phyloP scores from a whole-genome alignment of 2,797 vertebrate genomes.

The Galaxias olidus region DNA sequence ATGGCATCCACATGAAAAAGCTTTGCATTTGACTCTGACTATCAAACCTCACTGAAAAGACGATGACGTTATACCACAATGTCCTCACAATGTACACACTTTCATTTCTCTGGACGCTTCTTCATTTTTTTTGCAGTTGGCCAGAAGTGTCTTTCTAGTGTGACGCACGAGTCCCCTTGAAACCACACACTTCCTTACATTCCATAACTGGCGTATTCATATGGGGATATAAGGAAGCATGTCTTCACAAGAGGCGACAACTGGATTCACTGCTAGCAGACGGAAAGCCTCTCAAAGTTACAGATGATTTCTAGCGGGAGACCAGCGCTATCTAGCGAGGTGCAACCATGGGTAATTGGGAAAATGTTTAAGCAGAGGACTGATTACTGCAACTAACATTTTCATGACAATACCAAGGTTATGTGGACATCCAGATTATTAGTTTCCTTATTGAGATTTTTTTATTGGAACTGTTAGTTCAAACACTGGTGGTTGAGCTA shows the following conservation, averaged over 20 bases:
- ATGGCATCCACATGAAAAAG: too few species aligned
- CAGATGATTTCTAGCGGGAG: constrained; percentile 44
- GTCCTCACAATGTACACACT: too few species aligned
- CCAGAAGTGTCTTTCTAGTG: constrained; percentile 6
- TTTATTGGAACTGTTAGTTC: background rate
- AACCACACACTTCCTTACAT: constrained; percentile 99
- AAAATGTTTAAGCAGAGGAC: constrained; percentile 2
- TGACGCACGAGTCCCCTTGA: constrained; percentile 73
- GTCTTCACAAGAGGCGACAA: constrained; percentile 82
- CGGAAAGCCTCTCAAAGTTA: constrained; percentile 71
- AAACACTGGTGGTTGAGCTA: background rate
- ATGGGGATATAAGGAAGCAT: constrained; percentile 99
- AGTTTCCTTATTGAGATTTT: background rate
- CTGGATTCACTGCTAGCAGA: constrained; percentile 56
- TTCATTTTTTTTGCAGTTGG: too few species aligned
- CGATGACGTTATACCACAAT: background rate
- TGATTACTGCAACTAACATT: background rate
- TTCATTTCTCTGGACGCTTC: background rate
- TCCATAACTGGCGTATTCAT: constrained; percentile 95
- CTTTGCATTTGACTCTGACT: background rate
- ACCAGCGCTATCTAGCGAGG: constrained; percentile 37
- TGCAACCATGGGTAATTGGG: constrained; percentile 62
- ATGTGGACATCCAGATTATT: too few species aligned
- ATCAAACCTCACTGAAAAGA: background rate
- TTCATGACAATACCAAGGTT: background rate